phyloP scores from a whole-genome alignment of 2,113 vertebrate species.

The Bungarus multicinctus region DNA sequence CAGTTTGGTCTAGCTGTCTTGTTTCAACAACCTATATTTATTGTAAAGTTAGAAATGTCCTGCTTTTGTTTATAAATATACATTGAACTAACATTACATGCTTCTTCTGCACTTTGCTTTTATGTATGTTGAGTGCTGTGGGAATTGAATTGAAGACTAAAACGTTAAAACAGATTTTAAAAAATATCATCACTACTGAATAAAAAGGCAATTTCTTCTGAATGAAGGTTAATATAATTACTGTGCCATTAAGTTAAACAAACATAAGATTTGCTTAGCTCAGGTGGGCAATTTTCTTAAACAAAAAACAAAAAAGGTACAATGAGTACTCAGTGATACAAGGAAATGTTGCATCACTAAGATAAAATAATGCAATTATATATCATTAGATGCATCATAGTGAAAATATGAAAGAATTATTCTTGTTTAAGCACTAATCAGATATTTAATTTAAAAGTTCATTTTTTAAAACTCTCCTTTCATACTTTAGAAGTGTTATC shows the following conservation, averaged over 20 bases:
- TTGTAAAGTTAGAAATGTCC: constrained; percentile 11
- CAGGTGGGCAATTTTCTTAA: constrained; percentile 10
- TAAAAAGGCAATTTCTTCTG: neutral
- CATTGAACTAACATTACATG: neutral
- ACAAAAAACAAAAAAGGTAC: neutral
- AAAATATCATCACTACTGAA: neutral
- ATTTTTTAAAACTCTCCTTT: constrained; percentile 14
- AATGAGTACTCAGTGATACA: neutral
- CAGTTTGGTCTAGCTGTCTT: constrained; percentile 8
- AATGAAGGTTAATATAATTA: neutral
- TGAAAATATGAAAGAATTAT: constrained; percentile 37
- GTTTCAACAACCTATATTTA: constrained; percentile 16
- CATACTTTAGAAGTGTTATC: constrained; percentile 23
- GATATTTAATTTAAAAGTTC: constrained; percentile 39
- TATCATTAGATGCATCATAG: neutral
- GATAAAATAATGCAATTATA: neutral
- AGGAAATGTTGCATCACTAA: neutral
- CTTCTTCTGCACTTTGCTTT: neutral
- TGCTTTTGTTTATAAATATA: neutral
- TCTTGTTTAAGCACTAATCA: constrained; percentile 11
- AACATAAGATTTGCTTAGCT: neutral
- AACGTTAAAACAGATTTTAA: constrained; percentile 3
- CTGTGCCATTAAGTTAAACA: neutral
- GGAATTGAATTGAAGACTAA: neutral
- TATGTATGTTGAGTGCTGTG: neutral